Conservation (phyloP, 1,140 invertebrate species). For the Helicoverpa armigera region DNA sequence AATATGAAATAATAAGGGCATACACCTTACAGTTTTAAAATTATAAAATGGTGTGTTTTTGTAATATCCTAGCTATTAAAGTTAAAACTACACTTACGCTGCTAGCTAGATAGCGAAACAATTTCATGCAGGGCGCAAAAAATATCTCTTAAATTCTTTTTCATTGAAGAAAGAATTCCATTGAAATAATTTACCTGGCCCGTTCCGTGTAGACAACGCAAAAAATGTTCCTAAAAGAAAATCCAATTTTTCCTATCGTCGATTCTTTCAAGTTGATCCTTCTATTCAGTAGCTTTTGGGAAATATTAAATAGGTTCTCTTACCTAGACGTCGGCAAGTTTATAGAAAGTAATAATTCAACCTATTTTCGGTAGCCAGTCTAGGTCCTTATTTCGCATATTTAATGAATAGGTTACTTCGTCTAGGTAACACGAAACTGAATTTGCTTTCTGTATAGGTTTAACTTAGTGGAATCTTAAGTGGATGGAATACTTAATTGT, state of each 20-base stretch:
- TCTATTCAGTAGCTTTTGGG: slow-evolving; percentile 43
- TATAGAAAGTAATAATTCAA: slow-evolving; percentile 3
- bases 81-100: background rate
- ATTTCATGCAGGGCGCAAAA: slow-evolving; percentile 17
- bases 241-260: slow-evolving; percentile 49
- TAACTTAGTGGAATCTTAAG: background rate
- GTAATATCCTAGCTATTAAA: background rate
- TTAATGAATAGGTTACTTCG: background rate
- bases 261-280: slow-evolving; percentile 55
- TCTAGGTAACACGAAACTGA: background rate
- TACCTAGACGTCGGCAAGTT: background rate
- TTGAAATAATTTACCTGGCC: slow-evolving; percentile 44
- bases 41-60: too few species aligned
- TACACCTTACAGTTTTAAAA: too few species aligned
- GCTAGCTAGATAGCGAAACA: slow-evolving; percentile 9
- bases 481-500: background rate
- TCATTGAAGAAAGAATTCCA: slow-evolving; percentile 36
- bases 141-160: slow-evolving; percentile 38
- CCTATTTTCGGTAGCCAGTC: background rate
- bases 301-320: slow-evolving; percentile 52
- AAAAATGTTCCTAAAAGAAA: slow-evolving; percentile 50
- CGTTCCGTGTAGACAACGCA: slow-evolving; percentile 30
- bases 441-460: background rate
- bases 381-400: background rate
- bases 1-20: too few species aligned